Percentiles rank a stretch among this genome's conserved stretches.
These are phyloP conservation scores for Lophotis ruficrista DNA, from an alignment of 2,113 vertebrate species.

Conservation along the genomic window DNA sequence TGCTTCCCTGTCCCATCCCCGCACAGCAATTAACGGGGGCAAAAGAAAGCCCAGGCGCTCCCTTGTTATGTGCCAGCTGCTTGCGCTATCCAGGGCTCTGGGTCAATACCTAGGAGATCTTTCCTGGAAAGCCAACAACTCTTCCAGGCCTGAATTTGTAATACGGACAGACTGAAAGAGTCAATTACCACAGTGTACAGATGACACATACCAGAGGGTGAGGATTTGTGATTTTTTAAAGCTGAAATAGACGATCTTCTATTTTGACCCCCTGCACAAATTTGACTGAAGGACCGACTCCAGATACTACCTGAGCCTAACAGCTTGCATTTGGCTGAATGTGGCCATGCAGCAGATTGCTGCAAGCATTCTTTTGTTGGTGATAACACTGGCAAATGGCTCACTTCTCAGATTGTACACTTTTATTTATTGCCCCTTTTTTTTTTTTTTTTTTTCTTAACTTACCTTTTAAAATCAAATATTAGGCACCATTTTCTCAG, in stretches of 20 bases:
- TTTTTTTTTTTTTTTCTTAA: too few species aligned
- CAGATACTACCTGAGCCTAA: background rate
- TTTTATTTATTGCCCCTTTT: too few species aligned
- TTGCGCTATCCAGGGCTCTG: background rate
- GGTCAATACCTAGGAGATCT: background rate
- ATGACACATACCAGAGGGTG: background rate
- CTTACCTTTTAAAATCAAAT: too few species aligned
- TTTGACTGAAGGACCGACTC: background rate
- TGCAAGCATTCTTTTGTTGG: too few species aligned
- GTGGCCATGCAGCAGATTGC: too few species aligned
- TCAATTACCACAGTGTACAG: background rate
- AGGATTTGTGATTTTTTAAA: background rate
- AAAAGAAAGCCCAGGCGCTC: background rate
- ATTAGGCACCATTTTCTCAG: too few species aligned
- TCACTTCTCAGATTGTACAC: too few species aligned
- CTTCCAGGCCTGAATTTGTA: background rate
- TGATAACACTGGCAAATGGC: too few species aligned
- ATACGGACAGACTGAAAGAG: background rate
- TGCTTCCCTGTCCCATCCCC: background rate
- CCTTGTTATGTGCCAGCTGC: background rate
- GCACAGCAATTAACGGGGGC: background rate
- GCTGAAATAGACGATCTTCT: background rate
- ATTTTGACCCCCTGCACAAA: background rate
- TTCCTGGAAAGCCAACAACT: background rate
- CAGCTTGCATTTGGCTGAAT: background rate